Evolutionary conservation across 2,888 invertebrate genomes (phyloP).

Genomic region (Chymomyza caudatula): DNA sequence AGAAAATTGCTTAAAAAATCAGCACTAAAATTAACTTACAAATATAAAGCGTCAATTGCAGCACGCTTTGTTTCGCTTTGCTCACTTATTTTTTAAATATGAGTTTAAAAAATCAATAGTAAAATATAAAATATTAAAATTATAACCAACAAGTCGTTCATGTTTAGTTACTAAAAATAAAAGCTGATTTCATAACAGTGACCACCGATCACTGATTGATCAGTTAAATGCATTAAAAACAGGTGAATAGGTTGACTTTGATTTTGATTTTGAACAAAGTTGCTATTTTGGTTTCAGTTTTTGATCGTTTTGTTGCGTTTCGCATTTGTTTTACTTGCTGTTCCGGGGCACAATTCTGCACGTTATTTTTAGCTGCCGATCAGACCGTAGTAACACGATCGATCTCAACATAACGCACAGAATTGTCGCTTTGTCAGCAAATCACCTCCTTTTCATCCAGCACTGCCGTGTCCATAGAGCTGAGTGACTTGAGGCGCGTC

Average conservation of each 20-base stretch:
- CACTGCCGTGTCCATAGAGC: constrained; percentile 87
- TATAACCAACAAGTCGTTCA: neutral
- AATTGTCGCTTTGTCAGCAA: constrained; percentile 97
- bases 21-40: constrained; percentile 28
- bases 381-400: constrained; percentile 94
- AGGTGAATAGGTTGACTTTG: constrained; percentile 61
- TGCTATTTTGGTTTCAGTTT: constrained; percentile 29
- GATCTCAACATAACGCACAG: constrained; percentile 94
- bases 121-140: neutral
- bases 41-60: neutral
- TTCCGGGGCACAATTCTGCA: constrained; percentile 78
- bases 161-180: neutral
- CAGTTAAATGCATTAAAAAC: constrained; percentile 71
- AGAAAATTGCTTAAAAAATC: constrained; percentile 68
- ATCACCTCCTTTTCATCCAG: constrained; percentile 93
- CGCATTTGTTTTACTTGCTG: constrained; percentile 38
- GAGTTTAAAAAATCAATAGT: neutral
- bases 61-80: constrained; percentile 2
- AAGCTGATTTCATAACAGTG: neutral
- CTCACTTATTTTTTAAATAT: neutral
- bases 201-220: neutral
- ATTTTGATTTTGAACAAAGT: constrained; percentile 30
- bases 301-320: constrained; percentile 20
- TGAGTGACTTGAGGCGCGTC: constrained; percentile 87
- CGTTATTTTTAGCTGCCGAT: constrained; percentile 76